Conservation (phyloP, 2,888 invertebrate species). For the Notocelia uddmanniana region DNA sequence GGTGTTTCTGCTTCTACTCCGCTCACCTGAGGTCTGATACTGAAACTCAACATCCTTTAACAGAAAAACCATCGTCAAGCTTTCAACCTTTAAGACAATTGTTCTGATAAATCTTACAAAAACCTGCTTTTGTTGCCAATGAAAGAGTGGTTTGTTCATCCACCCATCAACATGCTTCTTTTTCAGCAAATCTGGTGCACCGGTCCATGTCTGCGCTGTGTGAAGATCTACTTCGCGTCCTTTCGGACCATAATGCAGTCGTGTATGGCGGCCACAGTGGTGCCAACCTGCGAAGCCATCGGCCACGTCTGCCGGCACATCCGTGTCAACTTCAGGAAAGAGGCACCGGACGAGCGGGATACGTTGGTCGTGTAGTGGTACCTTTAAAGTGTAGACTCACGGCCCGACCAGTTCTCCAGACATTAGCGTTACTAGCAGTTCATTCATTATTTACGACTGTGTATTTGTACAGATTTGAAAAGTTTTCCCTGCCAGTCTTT, state of each 20-base stretch:
- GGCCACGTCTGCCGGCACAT: conserved; percentile 88
- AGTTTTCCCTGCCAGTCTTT: too few relatives aligned
- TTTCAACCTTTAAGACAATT: too few relatives aligned
- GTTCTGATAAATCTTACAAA: not conserved
- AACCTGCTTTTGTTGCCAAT: not conserved
- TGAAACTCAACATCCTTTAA: too few relatives aligned
- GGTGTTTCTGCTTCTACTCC: too few relatives aligned
- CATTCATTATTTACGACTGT: too few relatives aligned
- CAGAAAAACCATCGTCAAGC: too few relatives aligned
- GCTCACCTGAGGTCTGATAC: too few relatives aligned
- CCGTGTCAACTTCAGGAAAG: conserved; percentile 84
- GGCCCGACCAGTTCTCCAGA: not conserved
- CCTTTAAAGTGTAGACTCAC: not conserved
- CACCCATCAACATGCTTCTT: not conserved
- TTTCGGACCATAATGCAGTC: conserved; percentile 85
- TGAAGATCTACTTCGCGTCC: conserved; percentile 89
- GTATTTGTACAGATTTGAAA: too few relatives aligned
- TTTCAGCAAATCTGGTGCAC: conserved; percentile 91
- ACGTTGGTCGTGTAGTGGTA: conserved; percentile 68
- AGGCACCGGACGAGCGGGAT: conserved; percentile 81
- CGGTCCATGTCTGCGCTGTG: conserved; percentile 88
- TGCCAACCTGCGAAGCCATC: conserved; percentile 87
- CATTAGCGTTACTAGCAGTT: not conserved
- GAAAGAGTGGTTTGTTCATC: not conserved
- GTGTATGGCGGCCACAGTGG: conserved; percentile 87